Percentiles rank a stretch among this genome's conserved stretches.
These are phyloP conservation scores for Liasis olivaceus DNA, from an alignment of 2,797 vertebrate genomes.

Conservation along the genomic window DNA sequence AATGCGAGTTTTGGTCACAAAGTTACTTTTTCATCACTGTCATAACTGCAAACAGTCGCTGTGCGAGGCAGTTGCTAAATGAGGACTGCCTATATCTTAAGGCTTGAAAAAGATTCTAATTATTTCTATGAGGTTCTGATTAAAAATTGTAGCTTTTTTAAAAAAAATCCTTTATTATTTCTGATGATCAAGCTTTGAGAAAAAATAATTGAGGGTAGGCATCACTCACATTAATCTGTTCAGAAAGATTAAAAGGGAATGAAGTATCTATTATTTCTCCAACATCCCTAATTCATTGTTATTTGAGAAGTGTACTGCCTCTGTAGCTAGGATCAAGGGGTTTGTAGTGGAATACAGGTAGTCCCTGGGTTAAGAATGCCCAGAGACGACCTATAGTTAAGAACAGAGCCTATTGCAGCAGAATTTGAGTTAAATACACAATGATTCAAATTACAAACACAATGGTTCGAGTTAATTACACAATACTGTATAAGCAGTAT, in stretches of 20 bases:
- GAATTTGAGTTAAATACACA: too few relatives aligned
- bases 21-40: background rate
- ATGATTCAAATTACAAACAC: too few relatives aligned
- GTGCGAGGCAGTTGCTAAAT: background rate
- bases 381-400: too few relatives aligned
- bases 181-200: background rate
- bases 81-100: background rate
- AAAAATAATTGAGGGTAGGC: background rate
- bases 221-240: background rate
- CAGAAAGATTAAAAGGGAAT: background rate
- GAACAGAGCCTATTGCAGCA: too few relatives aligned
- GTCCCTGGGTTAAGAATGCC: too few relatives aligned
- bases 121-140: background rate
- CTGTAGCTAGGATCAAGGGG: rapidly evolving
- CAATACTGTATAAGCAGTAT: too few relatives aligned
- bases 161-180: background rate
- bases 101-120: background rate
- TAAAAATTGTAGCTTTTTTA: background rate
- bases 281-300: background rate
- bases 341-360: background rate
- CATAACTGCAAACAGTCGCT: background rate
- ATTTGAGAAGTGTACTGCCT: background rate
- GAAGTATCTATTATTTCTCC: background rate
- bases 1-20: background rate
- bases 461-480: too few relatives aligned